phyloP scores from a whole-genome alignment of 2,113 vertebrate species.

The Hypocryptadius cinnamomeus region DNA sequence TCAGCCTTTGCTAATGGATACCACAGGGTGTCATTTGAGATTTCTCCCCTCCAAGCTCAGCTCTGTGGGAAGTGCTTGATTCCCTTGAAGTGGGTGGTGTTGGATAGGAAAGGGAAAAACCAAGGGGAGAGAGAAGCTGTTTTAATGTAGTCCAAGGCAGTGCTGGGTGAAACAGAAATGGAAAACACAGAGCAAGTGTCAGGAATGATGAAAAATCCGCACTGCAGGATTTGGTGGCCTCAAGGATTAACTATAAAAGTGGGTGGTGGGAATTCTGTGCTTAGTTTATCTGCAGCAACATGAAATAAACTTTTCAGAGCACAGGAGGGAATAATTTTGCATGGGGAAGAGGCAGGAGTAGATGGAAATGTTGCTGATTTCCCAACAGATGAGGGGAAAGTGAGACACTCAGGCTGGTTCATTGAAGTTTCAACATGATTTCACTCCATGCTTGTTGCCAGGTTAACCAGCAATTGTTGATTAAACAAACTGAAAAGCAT shows the following conservation, averaged over 20 bases:
- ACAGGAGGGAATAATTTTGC: background rate
- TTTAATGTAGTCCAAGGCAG: background rate
- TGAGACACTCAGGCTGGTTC: background rate
- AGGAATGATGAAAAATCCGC: background rate
- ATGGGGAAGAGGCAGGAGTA: background rate
- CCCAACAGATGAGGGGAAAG: background rate
- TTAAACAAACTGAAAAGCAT: constrained; percentile 23
- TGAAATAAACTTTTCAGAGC: background rate
- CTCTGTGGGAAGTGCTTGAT: background rate
- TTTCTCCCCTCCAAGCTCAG: background rate
- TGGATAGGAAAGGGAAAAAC: background rate
- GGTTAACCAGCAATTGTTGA: constrained; percentile 21
- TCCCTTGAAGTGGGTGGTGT: background rate
- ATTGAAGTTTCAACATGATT: background rate
- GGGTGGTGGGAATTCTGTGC: background rate
- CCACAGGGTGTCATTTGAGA: background rate
- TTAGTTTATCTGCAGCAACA: background rate
- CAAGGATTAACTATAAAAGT: background rate
- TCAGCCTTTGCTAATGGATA: background rate
- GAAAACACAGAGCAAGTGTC: background rate
- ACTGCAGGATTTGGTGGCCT: background rate
- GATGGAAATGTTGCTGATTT: background rate
- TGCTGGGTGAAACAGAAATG: background rate
- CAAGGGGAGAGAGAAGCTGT: background rate
- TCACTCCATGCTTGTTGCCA: background rate